phyloP scores from a whole-genome alignment of 1,140 invertebrate genomes.

The Cydia amplana region DNA sequence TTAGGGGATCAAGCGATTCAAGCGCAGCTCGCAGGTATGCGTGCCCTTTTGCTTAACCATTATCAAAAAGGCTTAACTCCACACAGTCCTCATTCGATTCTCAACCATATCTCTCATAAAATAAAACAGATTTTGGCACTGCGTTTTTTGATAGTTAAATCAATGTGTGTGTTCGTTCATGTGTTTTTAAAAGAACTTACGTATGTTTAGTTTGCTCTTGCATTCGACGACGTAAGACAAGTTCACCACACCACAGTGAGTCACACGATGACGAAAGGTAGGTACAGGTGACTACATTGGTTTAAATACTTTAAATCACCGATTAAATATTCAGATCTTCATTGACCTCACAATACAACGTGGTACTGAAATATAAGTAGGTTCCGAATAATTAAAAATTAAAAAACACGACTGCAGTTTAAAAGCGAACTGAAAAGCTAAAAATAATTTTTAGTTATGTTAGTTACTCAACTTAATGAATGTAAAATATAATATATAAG shows the following conservation, averaged over 20 bases:
- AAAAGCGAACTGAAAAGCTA: no score
- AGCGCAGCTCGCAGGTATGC: no score
- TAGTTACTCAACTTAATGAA: no score
- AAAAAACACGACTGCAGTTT: no score
- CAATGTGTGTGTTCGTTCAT: neutral
- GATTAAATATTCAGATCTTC: neutral
- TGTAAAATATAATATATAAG: no score
- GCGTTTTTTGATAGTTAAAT: no score
- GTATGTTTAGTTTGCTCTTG: neutral
- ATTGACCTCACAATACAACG: neutral
- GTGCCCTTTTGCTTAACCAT: neutral
- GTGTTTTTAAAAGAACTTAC: neutral
- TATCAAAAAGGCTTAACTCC: neutral
- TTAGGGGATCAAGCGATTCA: neutral
- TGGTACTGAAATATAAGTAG: no score
- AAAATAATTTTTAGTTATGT: no score
- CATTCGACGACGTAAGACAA: neutral
- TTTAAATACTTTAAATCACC: neutral
- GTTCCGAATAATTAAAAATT: no score
- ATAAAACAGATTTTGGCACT: neutral
- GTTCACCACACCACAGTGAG: neutral
- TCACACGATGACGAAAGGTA: conserved; percentile 3
- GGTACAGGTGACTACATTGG: neutral
- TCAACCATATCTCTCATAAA: neutral
- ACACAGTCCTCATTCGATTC: neutral